These are phyloP conservation scores for Oostethus manadensis DNA, from an alignment of 2,113 vertebrate genomes.

Conservation along the genomic window DNA sequence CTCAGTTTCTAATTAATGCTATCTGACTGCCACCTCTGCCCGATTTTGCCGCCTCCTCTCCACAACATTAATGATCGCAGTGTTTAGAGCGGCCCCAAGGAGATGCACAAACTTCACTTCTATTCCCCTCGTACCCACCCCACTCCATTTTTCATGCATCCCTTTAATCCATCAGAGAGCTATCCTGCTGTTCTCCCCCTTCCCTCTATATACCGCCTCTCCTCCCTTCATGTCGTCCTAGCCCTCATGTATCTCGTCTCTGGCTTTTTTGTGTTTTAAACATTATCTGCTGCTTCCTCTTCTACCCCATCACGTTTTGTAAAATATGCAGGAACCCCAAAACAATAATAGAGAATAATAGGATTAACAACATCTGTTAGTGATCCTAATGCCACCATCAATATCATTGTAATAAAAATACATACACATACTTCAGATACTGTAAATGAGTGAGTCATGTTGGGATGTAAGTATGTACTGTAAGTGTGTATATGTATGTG, in stretches of 20 bases:
- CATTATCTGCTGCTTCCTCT: neutral
- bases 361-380: no score
- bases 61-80: constrained; percentile 55
- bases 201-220: constrained; percentile 61
- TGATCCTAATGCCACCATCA: no score
- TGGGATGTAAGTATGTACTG: no score
- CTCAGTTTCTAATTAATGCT: constrained; percentile 48
- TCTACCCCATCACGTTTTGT: constrained; percentile 17
- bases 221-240: constrained; percentile 14
- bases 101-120: constrained; percentile 53
- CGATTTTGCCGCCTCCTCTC: constrained; percentile 47
- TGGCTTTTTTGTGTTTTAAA: constrained; percentile 2
- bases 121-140: constrained; percentile 21
- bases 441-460: no score
- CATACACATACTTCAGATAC: no score
- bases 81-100: constrained; percentile 57
- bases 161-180: constrained; percentile 62
- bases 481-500: no score
- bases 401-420: no score
- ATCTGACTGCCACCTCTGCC: constrained; percentile 38
- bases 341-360: constrained; percentile 10
- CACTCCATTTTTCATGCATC: constrained; percentile 55
- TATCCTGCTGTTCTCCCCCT: constrained; percentile 55
- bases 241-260: constrained; percentile 8
- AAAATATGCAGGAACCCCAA: constrained; percentile 23